Evolutionary conservation across 2,113 vertebrate genomes (phyloP), one percentile per base, ranked within the genome.

Genomic region (Oophaga pumilio): DNA sequence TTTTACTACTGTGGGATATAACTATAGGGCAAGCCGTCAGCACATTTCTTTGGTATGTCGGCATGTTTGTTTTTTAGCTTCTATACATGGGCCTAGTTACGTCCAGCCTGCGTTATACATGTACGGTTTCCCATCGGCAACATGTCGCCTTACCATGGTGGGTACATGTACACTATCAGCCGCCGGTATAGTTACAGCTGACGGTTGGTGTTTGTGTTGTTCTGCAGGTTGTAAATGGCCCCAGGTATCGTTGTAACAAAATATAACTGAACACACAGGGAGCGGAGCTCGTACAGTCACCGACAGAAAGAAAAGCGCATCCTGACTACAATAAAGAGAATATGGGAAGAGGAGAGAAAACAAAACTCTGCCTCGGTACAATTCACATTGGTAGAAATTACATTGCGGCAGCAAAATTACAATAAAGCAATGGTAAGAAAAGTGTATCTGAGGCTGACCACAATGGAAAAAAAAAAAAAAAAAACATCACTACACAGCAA

Each of bases 311-410:
- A 33, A 71, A 20, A 10, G 15, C 50, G 22, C 33, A 49, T 74
- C 28, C 1, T 22, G 33, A 50, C 71, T 74, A 49, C 18, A 74
- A 20, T 50, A 74, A 14, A 74, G 7, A 43, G 7, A 50, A 22
- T 22, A 74, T 22, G 43, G 28, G 0, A 50, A 28, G 9, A 26
- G 8, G 17, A 8, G 15, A 74, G 50, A 12, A 50, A 11, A 15
- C 2, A 18, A 49, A 49, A 74, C 33, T 74, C 71, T 74, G 50
- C 71, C 71, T 74, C 17, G 71, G 49, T 49, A 74, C 71, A 74
- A 50, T 74, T 74, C 71, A 74, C 71, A 74, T 74, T 74, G 71
- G 71, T 74, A 74, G 71, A 74, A 74, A 74, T 9, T 1, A 71
- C 33, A 33, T 20, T 50, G 4, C 33, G 71, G 71, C 71, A 74